These are phyloP conservation scores for Puma concolor DNA, from an alignment of 2,113 vertebrate genomes.

Conservation along the genomic window DNA sequence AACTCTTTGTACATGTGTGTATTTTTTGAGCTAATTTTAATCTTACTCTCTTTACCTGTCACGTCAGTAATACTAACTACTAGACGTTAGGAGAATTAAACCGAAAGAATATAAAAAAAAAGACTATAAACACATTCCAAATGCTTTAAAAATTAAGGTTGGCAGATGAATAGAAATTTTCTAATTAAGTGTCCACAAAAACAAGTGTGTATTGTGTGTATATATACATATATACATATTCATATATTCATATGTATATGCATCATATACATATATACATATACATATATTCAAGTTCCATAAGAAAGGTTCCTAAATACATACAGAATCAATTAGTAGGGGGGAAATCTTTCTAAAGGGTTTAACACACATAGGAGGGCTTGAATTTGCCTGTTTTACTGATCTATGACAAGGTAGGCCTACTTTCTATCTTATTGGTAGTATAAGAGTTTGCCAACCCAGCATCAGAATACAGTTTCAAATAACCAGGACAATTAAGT, in stretches of 20 bases:
- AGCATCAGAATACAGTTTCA: neutral
- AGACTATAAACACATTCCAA: neutral
- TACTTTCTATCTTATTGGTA: neutral
- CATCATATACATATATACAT: too few relatives aligned
- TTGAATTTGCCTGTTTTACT: neutral
- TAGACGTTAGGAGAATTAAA: neutral
- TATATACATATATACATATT: too few relatives aligned
- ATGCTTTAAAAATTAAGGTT: neutral
- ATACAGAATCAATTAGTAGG: neutral
- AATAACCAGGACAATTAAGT: conserved; percentile 19
- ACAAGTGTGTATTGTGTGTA: neutral
- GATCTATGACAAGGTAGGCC: neutral
- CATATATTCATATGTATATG: neutral
- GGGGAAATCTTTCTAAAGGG: neutral
- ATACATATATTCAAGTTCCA: neutral
- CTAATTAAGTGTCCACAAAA: neutral
- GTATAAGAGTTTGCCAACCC: neutral
- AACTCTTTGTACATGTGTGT: neutral
- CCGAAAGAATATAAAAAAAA: neutral
- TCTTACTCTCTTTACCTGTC: conserved; percentile 21
- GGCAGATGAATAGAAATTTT: neutral
- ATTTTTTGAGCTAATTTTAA: conserved; percentile 40
- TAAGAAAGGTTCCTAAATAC: conserved; percentile 13
- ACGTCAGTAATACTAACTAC: neutral
- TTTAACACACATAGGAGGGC: neutral